phyloP scores from a whole-genome alignment of 1,140 invertebrate genomes.

The Holotrichia oblita region DNA sequence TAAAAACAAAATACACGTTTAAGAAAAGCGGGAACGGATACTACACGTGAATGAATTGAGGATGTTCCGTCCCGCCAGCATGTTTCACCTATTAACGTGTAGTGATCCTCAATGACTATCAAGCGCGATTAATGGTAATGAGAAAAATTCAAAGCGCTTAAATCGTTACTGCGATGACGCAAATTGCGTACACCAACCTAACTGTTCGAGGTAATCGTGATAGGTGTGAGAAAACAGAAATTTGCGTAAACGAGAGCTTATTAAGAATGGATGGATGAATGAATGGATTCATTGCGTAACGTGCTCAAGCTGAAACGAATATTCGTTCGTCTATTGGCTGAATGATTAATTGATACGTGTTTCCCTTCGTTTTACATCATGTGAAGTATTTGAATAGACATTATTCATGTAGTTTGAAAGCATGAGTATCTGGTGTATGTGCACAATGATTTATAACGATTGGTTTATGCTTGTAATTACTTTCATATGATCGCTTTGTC shows the following conservation, averaged over 20 bases:
- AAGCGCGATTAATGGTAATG: not conserved
- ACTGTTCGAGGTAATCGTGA: not conserved
- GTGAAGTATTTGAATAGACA: not conserved
- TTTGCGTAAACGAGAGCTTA: conserved; percentile 7
- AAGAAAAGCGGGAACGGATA: no score
- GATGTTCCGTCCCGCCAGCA: not conserved
- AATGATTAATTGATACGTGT: conserved; percentile 8
- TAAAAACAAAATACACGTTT: no score
- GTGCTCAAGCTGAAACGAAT: not conserved
- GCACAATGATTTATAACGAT: no score
- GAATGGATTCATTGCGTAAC: conserved; percentile 1
- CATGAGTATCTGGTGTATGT: no score
- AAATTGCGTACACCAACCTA: not conserved
- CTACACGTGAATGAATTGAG: not conserved
- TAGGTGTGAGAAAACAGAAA: not conserved
- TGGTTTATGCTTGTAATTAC: no score
- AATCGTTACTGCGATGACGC: not conserved
- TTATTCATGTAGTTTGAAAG: not conserved
- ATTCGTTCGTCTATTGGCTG: not conserved
- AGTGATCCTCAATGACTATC: not conserved
- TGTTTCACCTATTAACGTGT: not conserved
- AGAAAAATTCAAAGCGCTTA: conserved; percentile 6
- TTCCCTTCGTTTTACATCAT: not conserved
- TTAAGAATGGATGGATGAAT: conserved; percentile 7
- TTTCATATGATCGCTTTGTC: no score